These are phyloP conservation scores for Hippocampus comes DNA, from an alignment of 2,113 vertebrate genomes.

Conservation along the genomic window DNA sequence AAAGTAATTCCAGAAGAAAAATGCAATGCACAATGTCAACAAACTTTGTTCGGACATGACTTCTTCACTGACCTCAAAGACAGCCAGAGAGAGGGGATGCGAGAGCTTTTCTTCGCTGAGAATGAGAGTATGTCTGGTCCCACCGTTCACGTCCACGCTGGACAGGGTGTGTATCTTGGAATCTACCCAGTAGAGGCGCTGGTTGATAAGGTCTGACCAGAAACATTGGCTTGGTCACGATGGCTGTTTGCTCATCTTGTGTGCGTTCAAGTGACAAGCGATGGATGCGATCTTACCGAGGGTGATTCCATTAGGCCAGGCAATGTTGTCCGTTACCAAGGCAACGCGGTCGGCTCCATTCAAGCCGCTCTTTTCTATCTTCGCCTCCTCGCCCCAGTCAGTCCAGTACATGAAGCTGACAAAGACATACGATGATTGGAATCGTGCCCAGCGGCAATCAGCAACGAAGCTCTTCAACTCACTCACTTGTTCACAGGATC, in stretches of 20 bases:
- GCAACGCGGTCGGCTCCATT: slow-evolving; percentile 76
- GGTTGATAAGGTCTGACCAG: slow-evolving; percentile 76
- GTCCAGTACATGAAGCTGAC: slow-evolving; percentile 91
- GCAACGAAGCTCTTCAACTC: not conserved
- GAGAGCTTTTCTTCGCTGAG: slow-evolving; percentile 56
- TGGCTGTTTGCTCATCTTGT: not conserved
- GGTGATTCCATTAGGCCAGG: slow-evolving; percentile 87
- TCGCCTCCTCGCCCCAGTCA: slow-evolving; percentile 80
- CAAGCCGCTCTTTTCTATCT: slow-evolving; percentile 84
- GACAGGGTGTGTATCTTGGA: slow-evolving; percentile 84
- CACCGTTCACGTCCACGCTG: slow-evolving; percentile 77
- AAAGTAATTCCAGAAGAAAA: not conserved
- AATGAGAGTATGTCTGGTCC: slow-evolving; percentile 70
- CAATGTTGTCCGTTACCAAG: slow-evolving; percentile 77
- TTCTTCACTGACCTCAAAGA: slow-evolving; percentile 82
- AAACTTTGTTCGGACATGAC: not conserved
- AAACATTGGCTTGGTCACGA: not conserved
- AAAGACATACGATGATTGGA: slow-evolving; percentile 1
- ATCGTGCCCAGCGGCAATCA: not conserved
- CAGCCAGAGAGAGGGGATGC: slow-evolving; percentile 77
- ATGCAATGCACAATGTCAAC: not conserved
- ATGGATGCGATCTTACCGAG: slow-evolving; percentile 70
- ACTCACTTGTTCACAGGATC: slow-evolving; percentile 72
- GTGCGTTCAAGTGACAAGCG: not conserved
- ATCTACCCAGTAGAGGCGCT: slow-evolving; percentile 89